phyloP scores from a whole-genome alignment of 1,140 invertebrate genomes.

The Oscheius sp. region DNA sequence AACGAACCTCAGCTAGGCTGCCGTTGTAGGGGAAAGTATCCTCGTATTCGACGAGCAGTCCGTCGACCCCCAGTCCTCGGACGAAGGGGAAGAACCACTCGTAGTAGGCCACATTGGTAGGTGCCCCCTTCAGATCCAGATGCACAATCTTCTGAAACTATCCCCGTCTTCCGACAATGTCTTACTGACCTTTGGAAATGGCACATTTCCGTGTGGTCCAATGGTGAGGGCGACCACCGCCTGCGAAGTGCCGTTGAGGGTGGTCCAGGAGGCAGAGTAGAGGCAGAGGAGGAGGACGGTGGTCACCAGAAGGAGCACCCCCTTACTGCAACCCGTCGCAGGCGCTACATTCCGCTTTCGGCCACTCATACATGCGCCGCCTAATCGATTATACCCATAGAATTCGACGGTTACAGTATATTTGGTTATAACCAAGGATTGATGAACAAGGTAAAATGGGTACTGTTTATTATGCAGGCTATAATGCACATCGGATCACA shows the following conservation, averaged over 20 bases:
- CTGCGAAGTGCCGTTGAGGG: neutral
- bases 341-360: neutral
- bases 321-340: neutral
- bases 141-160: conserved; percentile 69
- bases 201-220: neutral
- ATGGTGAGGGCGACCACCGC: neutral
- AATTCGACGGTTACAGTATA: too few relatives aligned
- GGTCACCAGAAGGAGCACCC: neutral
- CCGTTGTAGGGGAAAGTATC: conserved; percentile 91
- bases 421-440: too few relatives aligned
- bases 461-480: too few relatives aligned
- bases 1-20: conserved; percentile 69
- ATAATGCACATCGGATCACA: too few relatives aligned
- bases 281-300: conserved; percentile 4
- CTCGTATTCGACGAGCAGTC: conserved; percentile 90
- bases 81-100: conserved; percentile 73
- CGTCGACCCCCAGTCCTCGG: conserved; percentile 77
- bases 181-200: neutral
- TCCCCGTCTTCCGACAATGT: too few relatives aligned
- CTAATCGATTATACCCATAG: too few relatives aligned
- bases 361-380: neutral
- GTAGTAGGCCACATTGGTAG: conserved; percentile 71
- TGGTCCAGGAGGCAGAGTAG: neutral
- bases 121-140: conserved; percentile 82
- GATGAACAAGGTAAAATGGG: too few relatives aligned